Percentiles rank a stretch among this genome's conserved stretches.
Conservation (phyloP, 2,888 invertebrate genomes). For the Caenorhabditis sp. region DNA sequence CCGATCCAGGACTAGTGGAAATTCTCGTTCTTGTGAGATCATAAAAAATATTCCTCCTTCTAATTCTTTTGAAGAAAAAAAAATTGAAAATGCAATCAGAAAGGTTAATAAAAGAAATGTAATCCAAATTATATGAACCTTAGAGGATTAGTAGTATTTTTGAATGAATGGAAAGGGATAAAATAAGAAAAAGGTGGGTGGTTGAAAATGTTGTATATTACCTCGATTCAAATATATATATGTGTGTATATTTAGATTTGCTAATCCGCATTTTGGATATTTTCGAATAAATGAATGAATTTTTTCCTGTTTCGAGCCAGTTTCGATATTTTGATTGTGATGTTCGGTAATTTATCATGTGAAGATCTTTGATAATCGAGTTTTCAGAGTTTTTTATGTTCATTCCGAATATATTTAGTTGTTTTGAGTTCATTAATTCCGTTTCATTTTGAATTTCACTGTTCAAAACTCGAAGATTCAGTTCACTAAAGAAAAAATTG, state of each 20-base stretch:
- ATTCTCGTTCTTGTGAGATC: background rate
- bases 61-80: background rate
- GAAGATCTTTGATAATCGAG: too few species aligned
- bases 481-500: too few species aligned
- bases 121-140: background rate
- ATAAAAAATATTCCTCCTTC: background rate
- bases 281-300: background rate
- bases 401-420: too few species aligned
- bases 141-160: background rate
- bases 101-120: background rate
- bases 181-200: background rate
- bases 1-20: too few species aligned
- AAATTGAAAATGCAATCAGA: background rate
- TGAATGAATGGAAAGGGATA: background rate
- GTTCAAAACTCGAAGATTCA: too few species aligned
- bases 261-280: background rate
- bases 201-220: background rate
- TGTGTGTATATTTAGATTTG: background rate
- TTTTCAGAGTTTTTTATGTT: too few species aligned
- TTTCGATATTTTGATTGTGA: background rate
- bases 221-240: background rate
- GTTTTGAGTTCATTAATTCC: too few species aligned
- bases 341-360: too few species aligned
- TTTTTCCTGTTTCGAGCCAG: background rate
- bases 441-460: too few species aligned